A percentile compares a stretch with the other conserved stretches of the same genome.
Evolutionary conservation across 92 coral and sea anemone species (phyloP).

Genomic region (Zoanthus solanderi): DNA sequence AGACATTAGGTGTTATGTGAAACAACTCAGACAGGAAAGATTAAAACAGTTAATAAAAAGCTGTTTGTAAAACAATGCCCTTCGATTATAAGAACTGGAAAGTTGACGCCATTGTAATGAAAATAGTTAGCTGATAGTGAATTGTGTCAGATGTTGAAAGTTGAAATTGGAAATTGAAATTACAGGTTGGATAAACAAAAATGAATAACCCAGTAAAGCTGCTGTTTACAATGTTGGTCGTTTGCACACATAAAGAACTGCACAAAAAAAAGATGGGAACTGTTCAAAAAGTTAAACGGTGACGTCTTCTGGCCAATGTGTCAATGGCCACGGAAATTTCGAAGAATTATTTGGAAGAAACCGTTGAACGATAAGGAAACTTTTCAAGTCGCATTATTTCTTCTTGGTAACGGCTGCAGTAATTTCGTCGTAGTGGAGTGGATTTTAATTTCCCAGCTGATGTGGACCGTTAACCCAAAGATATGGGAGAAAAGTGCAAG

Average conservation of each 20-base stretch:
- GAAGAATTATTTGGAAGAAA: neutral
- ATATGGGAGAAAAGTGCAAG: neutral
- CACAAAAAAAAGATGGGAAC: neutral
- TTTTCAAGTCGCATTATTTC: neutral
- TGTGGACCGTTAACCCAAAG: neutral
- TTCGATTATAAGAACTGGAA: neutral
- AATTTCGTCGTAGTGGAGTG: neutral
- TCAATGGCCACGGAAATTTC: neutral
- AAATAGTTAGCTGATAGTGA: neutral
- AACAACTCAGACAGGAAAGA: neutral
- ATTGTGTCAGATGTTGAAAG: neutral
- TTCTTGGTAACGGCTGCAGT: neutral
- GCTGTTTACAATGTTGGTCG: neutral
- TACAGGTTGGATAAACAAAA: neutral
- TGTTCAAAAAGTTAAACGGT: constrained; percentile 1
- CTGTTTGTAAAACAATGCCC: neutral
- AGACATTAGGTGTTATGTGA: neutral
- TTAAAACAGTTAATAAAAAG: neutral
- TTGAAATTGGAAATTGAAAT: neutral
- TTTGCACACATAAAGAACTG: neutral
- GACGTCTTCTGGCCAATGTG: constrained; percentile 9
- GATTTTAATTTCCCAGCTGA: neutral
- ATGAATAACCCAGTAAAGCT: neutral
- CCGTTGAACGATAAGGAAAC: constrained; percentile 10
- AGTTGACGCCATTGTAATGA: neutral